phyloP scores from a whole-genome alignment of 2,888 invertebrate species.

The Ganaspis brasiliensis region DNA sequence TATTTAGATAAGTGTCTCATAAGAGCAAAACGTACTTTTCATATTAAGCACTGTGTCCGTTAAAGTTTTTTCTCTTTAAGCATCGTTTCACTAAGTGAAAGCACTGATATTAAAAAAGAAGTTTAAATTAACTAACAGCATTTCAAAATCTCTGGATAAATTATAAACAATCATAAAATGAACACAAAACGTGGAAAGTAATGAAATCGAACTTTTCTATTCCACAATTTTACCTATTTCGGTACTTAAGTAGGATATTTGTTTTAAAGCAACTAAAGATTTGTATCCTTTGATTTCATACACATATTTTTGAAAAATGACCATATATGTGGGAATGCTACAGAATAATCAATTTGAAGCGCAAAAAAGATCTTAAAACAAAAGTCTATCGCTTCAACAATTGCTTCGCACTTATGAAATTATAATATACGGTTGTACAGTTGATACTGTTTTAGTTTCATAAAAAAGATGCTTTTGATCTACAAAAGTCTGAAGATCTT shows the following conservation, averaged over 20 bases:
- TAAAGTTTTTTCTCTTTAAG: not conserved
- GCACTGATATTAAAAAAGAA: no score
- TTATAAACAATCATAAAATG: no score
- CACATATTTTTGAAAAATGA: constrained; percentile 17
- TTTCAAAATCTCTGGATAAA: no score
- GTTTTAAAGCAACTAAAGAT: not conserved
- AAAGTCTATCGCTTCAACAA: constrained; percentile 37
- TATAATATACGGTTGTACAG: constrained; percentile 11
- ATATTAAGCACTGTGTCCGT: not conserved
- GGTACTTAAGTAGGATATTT: not conserved
- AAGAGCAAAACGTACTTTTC: not conserved
- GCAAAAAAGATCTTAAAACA: constrained; percentile 25
- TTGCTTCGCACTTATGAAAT: not conserved
- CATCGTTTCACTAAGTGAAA: no score
- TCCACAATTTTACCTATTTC: constrained; percentile 3
- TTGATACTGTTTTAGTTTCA: not conserved
- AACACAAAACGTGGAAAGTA: no score
- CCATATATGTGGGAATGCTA: constrained; percentile 31
- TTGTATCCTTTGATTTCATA: constrained; percentile 22
- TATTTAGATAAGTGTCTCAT: not conserved
- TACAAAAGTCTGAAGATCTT: not conserved
- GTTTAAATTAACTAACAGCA: no score
- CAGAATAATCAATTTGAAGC: constrained; percentile 10
- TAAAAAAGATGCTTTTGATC: not conserved
- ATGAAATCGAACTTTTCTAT: no score